These are phyloP conservation scores for Phataginus tetradactyla DNA, from an alignment of 2,797 vertebrate genomes.

Conservation along the genomic window DNA sequence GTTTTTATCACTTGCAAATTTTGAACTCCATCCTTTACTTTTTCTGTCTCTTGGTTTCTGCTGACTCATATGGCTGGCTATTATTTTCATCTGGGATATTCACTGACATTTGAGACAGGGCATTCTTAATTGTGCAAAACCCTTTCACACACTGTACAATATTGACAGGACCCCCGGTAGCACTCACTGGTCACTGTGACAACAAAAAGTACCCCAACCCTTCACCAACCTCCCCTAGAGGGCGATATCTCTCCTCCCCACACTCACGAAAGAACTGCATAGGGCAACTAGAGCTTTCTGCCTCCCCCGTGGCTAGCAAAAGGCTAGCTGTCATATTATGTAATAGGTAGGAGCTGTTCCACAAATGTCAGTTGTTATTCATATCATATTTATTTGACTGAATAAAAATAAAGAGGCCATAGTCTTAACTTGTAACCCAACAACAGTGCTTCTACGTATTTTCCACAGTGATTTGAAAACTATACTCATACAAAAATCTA, in stretches of 20 bases:
- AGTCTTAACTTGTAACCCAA: not conserved
- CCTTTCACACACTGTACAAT: not conserved
- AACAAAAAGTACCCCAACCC: not conserved
- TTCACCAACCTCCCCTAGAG: not conserved
- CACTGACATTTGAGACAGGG: not conserved
- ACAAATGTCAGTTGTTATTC: not conserved
- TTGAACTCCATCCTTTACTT: not conserved
- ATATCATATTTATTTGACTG: not conserved
- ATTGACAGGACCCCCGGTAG: not conserved
- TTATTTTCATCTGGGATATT: not conserved
- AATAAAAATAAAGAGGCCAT: not conserved
- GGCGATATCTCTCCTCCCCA: not conserved
- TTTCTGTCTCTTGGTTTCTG: not conserved
- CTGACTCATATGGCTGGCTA: not conserved
- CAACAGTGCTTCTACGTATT: not conserved
- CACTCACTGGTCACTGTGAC: not conserved
- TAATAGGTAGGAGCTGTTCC: not conserved
- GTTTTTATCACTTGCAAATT: not conserved
- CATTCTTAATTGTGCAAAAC: conserved; percentile 8
- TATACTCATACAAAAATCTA: not conserved
- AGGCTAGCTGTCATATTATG: not conserved
- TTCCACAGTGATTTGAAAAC: not conserved
- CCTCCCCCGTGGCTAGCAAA: not conserved
- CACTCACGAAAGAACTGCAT: not conserved
- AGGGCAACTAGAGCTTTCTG: not conserved